Percentiles rank a stretch among this genome's conserved stretches.
Conservation (phyloP, 2,797 vertebrate species). For the Netta rufina region DNA sequence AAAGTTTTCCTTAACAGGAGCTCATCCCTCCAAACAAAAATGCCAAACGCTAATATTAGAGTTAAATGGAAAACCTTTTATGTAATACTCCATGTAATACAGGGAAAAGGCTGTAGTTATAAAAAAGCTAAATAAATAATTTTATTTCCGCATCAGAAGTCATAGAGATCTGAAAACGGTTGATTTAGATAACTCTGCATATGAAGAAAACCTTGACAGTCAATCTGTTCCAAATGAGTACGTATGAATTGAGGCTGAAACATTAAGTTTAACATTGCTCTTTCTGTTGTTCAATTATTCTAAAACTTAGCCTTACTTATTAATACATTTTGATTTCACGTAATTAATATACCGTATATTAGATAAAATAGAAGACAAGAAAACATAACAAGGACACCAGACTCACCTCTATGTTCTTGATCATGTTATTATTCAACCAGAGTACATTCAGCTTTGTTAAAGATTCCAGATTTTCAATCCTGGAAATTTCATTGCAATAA, state of each 20-base stretch:
- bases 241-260: too few species aligned
- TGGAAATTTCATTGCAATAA: constrained; percentile 85
- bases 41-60: background rate
- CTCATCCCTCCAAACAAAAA: background rate
- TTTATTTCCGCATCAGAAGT: background rate
- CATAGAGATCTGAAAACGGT: background rate
- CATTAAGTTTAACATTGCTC: background rate
- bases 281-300: background rate
- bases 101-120: background rate
- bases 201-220: background rate
- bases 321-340: background rate
- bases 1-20: background rate
- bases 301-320: background rate
- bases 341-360: background rate
- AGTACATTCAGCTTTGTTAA: constrained; percentile 78
- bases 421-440: constrained; percentile 86
- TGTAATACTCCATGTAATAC: background rate
- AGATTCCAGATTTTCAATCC: constrained; percentile 80
- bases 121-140: background rate
- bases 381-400: background rate
- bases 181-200: background rate
- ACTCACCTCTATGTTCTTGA: constrained; percentile 82
- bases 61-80: background rate
- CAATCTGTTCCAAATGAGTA: background rate
- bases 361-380: background rate